These are phyloP conservation scores for Monopis laevigella DNA, from an alignment of 2,888 invertebrate species.

Conservation along the genomic window DNA sequence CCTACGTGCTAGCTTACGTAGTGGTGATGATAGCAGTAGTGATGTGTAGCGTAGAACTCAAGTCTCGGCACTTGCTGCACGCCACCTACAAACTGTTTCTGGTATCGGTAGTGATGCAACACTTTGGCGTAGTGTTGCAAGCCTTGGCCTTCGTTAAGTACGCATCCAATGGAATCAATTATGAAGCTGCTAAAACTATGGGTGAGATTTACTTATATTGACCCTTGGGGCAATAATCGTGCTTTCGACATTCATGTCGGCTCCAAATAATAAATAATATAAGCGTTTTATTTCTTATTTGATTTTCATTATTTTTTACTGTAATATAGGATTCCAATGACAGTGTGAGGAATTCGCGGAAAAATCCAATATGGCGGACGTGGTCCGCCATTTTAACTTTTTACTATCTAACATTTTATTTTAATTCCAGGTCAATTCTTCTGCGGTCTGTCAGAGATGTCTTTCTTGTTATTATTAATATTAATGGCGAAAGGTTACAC, in stretches of 20 bases:
- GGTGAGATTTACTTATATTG: conserved; percentile 36
- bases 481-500: conserved; percentile 91
- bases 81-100: conserved; percentile 89
- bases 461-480: conserved; percentile 80
- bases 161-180: conserved; percentile 76
- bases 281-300: too few relatives aligned
- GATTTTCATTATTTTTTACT: too few relatives aligned
- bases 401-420: too few relatives aligned
- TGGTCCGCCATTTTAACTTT: too few relatives aligned
- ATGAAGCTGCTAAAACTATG: conserved; percentile 46
- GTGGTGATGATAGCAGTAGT: conserved; percentile 76
- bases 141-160: conserved; percentile 79
- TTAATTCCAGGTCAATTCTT: conserved; percentile 72
- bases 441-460: conserved; percentile 77
- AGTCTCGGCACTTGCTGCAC: conserved; percentile 83
- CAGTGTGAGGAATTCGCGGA: too few relatives aligned
- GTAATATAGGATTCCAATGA: too few relatives aligned
- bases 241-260: too few relatives aligned
- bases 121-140: conserved; percentile 74
- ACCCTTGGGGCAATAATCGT: too few relatives aligned
- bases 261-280: too few relatives aligned
- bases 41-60: conserved; percentile 79
- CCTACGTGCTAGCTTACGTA: conserved; percentile 77
- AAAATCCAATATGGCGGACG: too few relatives aligned
- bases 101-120: conserved; percentile 74